phyloP scores from a whole-genome alignment of 2,888 invertebrate genomes.

The Leucophenga maculata region DNA sequence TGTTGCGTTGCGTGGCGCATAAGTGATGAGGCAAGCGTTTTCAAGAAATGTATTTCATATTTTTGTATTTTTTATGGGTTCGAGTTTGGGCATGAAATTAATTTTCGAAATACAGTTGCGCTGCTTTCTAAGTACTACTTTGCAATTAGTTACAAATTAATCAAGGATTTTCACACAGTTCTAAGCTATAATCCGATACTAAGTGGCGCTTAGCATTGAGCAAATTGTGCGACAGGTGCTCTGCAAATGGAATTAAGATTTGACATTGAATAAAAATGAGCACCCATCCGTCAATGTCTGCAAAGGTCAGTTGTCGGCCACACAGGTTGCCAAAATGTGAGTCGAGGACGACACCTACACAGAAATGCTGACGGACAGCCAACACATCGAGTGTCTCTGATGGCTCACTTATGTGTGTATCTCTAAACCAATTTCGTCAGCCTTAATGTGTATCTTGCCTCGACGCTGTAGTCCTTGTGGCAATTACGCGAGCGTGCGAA shows the following conservation, averaged over 20 bases:
- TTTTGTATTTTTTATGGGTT: too few species aligned
- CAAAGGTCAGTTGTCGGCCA: background rate
- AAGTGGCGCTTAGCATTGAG: conserved; percentile 17
- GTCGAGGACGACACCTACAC: background rate
- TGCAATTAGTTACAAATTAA: conserved; percentile 6
- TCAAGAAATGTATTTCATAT: too few species aligned
- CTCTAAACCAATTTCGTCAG: conserved; percentile 11
- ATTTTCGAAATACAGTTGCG: background rate
- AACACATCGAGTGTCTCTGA: background rate
- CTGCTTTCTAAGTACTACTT: background rate
- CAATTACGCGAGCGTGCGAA: conserved; percentile 65
- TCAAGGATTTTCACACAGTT: conserved; percentile 12
- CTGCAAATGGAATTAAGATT: background rate
- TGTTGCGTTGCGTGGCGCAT: conserved; percentile 42
- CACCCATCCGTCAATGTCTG: conserved; percentile 13
- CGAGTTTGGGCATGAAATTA: conserved; percentile 10
- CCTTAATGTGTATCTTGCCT: background rate
- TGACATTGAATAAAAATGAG: background rate
- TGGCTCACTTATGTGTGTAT: background rate
- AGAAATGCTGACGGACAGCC: background rate
- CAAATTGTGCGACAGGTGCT: conserved; percentile 15
- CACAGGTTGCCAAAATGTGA: background rate
- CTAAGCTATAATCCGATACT: background rate
- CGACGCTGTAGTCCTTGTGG: conserved; percentile 22
- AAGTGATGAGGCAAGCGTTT: background rate